These are phyloP conservation scores for Xylophagus ater DNA, from an alignment of 2,888 invertebrate genomes.

Conservation along the genomic window DNA sequence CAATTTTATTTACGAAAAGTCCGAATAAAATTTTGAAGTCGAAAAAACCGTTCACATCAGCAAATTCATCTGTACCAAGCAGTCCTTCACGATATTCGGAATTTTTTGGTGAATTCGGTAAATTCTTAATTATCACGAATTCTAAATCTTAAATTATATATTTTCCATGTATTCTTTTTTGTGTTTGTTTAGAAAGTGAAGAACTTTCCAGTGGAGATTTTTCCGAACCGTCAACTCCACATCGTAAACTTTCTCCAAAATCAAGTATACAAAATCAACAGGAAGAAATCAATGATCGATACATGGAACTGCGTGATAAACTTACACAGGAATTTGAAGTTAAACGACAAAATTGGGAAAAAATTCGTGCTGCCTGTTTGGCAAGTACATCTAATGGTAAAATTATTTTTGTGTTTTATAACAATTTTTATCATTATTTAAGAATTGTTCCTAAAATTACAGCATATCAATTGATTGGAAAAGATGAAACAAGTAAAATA, in stretches of 20 bases:
- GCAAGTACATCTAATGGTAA: slow-evolving; percentile 8
- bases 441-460: slow-evolving; percentile 2
- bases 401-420: background rate
- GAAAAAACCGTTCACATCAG: slow-evolving; percentile 47
- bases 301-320: slow-evolving; percentile 58
- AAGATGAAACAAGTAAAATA: slow-evolving; percentile 27
- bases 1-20: slow-evolving; percentile 40
- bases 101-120: slow-evolving; percentile 55
- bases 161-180: slow-evolving; percentile 6
- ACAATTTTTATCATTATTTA: background rate
- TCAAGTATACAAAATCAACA: slow-evolving; percentile 35
- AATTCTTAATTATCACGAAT: too few species aligned
- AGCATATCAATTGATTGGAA: slow-evolving; percentile 22
- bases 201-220: slow-evolving; percentile 40
- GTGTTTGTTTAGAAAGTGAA: slow-evolving; percentile 32
- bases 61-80: slow-evolving; percentile 50
- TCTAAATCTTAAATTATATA: background rate
- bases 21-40: slow-evolving; percentile 38
- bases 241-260: slow-evolving; percentile 23
- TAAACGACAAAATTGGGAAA: slow-evolving; percentile 55
- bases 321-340: slow-evolving; percentile 64
- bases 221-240: slow-evolving; percentile 40
- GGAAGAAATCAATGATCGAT: slow-evolving; percentile 60
- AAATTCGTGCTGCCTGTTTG: slow-evolving; percentile 27
- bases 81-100: slow-evolving; percentile 56